Conservation (phyloP, 37 sponge, comb jelly and placozoan genomes). For the Hormiphora californensis region DNA sequence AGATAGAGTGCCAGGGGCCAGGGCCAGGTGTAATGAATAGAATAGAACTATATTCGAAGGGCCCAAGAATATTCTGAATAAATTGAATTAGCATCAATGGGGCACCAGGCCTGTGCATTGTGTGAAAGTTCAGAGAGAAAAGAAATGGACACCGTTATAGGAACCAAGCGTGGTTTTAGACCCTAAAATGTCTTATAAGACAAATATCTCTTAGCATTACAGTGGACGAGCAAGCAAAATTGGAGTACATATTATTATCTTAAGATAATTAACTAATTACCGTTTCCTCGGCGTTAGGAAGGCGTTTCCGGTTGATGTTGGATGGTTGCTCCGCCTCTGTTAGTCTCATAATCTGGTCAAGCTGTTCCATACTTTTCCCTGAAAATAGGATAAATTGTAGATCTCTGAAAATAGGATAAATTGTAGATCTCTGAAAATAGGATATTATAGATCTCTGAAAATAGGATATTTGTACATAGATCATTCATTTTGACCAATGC, state of each 20-base stretch:
- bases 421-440: background rate
- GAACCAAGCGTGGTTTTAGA: too few species aligned
- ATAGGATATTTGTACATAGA: too few species aligned
- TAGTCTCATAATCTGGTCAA: slow-evolving; percentile 5
- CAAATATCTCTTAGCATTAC: background rate
- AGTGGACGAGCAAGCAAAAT: background rate
- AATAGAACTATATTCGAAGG: too few species aligned
- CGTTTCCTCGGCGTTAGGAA: slow-evolving; percentile 2
- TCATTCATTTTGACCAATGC: too few species aligned
- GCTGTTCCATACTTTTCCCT: slow-evolving; percentile 23
- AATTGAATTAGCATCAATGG: too few species aligned
- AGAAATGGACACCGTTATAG: too few species aligned
- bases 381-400: background rate
- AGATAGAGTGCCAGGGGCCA: too few species aligned
- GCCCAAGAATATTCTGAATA: too few species aligned
- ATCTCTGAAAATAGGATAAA: background rate
- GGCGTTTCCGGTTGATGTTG: background rate
- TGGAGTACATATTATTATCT: background rate
- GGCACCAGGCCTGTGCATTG: too few species aligned
- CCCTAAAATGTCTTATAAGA: too few species aligned
- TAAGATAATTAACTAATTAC: background rate
- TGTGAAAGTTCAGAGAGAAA: too few species aligned
- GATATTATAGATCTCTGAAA: background rate
- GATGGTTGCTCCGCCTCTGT: background rate
- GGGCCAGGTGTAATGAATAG: too few species aligned